phyloP scores from a whole-genome alignment of 1,140 invertebrate species.

The Pygmarrhopalites habei region DNA sequence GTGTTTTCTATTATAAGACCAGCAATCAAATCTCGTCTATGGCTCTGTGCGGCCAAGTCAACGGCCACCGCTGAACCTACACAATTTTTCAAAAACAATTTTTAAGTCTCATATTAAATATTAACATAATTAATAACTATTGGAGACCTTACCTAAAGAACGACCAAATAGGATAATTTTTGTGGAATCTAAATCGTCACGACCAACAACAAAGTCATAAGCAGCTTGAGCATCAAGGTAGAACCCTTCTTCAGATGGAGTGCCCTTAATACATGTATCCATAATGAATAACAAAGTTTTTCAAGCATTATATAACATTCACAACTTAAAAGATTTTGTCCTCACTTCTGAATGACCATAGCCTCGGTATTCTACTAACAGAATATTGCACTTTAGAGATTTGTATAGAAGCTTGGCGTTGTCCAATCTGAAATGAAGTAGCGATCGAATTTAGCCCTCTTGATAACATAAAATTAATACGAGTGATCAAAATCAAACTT shows the following conservation, averaged over 20 bases:
- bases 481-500: not conserved
- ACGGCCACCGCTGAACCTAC: slow-evolving; percentile 77
- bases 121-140: not conserved
- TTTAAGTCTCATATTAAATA: not conserved
- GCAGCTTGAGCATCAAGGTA: slow-evolving; percentile 81
- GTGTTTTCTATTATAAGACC: slow-evolving; percentile 88
- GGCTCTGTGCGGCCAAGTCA: slow-evolving; percentile 65
- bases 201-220: slow-evolving; percentile 69
- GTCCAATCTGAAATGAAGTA: slow-evolving; percentile 52
- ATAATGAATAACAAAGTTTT: not conserved
- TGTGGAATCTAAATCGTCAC: slow-evolving; percentile 71
- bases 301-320: not conserved
- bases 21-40: slow-evolving; percentile 68
- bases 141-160: slow-evolving; percentile 60
- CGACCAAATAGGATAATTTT: slow-evolving; percentile 89
- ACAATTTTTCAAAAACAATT: slow-evolving; percentile 28
- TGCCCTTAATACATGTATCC: slow-evolving; percentile 54
- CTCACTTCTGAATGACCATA: slow-evolving; percentile 71
- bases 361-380: slow-evolving; percentile 87
- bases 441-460: not conserved
- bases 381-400: slow-evolving; percentile 71
- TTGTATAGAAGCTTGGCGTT: slow-evolving; percentile 72
- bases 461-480: not conserved
- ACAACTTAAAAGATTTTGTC: not conserved
- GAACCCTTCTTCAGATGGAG: slow-evolving; percentile 75